A percentile compares a stretch with the other conserved stretches of the same genome.
Conservation (phyloP, 2,797 vertebrate genomes). For the Urosaurus nigricauda region DNA sequence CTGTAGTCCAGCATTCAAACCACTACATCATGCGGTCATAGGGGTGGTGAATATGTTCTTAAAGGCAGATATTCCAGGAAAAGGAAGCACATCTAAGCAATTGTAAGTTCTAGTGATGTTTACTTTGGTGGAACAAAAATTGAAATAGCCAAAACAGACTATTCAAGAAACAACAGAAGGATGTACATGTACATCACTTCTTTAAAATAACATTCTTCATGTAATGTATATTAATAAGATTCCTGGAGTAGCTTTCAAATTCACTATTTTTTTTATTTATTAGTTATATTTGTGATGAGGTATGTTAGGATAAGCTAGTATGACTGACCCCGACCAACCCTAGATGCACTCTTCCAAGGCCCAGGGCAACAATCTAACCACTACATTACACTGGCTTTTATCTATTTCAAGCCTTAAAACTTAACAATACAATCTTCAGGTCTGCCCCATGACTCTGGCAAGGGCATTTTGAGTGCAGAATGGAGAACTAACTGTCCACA, state of each 20-base stretch:
- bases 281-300: no score
- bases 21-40: no score
- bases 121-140: background rate
- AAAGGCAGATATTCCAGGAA: no score
- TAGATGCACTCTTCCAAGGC: no score
- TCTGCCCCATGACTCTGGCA: background rate
- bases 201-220: background rate
- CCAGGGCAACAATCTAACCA: no score
- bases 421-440: background rate
- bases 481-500: background rate
- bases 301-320: no score
- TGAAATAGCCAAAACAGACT: background rate
- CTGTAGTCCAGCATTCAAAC: no score
- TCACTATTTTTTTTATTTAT: background rate
- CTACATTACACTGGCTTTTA: no score
- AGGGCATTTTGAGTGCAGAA: background rate
- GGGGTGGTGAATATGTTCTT: no score
- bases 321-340: no score
- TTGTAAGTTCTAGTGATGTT: background rate
- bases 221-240: background rate
- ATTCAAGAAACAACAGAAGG: background rate
- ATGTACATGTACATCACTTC: background rate
- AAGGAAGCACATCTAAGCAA: no score
- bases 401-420: background rate
- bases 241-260: background rate